Conservation (phyloP, 2,888 invertebrate species). For the Drosophila pullipes region DNA sequence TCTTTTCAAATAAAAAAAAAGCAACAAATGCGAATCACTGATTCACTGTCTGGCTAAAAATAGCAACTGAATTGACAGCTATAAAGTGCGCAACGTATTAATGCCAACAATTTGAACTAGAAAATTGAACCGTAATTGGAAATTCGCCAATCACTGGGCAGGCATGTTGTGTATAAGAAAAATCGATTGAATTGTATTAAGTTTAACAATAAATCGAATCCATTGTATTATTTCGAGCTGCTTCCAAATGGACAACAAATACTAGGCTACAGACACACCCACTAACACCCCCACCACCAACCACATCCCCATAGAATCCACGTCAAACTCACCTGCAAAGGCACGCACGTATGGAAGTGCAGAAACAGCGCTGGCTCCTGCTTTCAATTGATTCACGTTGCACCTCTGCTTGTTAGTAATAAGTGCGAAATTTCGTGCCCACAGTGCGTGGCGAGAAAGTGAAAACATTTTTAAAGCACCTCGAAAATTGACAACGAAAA, state of each 20-base stretch:
- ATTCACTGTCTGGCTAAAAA: slow-evolving; percentile 49
- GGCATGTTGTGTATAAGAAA: slow-evolving; percentile 9
- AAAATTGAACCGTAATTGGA: slow-evolving; percentile 69
- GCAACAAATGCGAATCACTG: slow-evolving; percentile 27
- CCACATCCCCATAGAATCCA: neutral
- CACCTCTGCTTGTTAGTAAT: slow-evolving; percentile 42
- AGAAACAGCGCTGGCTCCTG: slow-evolving; percentile 37
- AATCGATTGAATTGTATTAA: slow-evolving; percentile 52
- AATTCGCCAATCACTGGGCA: slow-evolving; percentile 54
- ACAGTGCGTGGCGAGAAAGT: slow-evolving; percentile 71
- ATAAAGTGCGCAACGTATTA: slow-evolving; percentile 39
- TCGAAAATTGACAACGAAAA: slow-evolving; percentile 57
- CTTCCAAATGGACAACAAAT: slow-evolving; percentile 5
- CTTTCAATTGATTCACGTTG: slow-evolving; percentile 41
- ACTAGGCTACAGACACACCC: neutral
- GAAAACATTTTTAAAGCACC: slow-evolving; percentile 77
- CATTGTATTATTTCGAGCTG: slow-evolving; percentile 20
- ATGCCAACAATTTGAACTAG: slow-evolving; percentile 71
- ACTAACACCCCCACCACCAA: neutral
- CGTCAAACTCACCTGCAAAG: slow-evolving; percentile 63
- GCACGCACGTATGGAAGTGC: slow-evolving; percentile 42
- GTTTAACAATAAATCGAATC: slow-evolving; percentile 31
- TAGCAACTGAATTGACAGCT: slow-evolving; percentile 41
- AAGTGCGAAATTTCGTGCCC: slow-evolving; percentile 67
- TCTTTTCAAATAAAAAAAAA: slow-evolving; percentile 41